These are phyloP conservation scores for Ceratosolen fusciceps DNA, from an alignment of 1,140 invertebrate species.

Conservation along the genomic window DNA sequence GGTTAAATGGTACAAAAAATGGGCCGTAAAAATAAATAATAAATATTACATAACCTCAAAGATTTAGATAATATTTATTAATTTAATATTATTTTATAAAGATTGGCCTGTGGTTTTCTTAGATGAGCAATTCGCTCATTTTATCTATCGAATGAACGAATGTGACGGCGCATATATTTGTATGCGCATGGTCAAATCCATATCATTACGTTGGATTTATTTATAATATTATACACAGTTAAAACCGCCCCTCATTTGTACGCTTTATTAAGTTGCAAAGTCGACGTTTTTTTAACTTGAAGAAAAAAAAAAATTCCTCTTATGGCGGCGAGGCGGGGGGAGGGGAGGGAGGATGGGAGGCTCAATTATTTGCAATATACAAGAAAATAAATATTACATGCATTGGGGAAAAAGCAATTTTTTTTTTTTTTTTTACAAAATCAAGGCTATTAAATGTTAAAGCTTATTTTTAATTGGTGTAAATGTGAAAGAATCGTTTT, in stretches of 20 bases:
- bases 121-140: constrained; percentile 9
- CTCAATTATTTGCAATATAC: not conserved
- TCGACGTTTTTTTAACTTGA: no score
- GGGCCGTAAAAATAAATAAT: not conserved
- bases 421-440: not conserved
- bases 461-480: not conserved
- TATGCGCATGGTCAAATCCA: constrained; percentile 28
- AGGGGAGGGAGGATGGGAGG: no score
- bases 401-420: not conserved
- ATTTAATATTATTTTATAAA: not conserved
- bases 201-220: no score
- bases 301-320: no score
- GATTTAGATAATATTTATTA: constrained; percentile 5
- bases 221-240: no score
- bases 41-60: constrained; percentile 10
- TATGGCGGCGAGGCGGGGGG: no score
- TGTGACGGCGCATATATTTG: constrained; percentile 50
- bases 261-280: not conserved
- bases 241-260: not conserved
- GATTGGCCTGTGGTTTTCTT: not conserved
- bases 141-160: constrained; percentile 32
- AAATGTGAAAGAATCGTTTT: not conserved
- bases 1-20: constrained; percentile 35
- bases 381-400: not conserved
- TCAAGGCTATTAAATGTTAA: not conserved